A percentile compares a stretch with the other conserved stretches of the same genome.
Conservation (phyloP, 2,888 invertebrate species). For the Amphipyra berbera region DNA sequence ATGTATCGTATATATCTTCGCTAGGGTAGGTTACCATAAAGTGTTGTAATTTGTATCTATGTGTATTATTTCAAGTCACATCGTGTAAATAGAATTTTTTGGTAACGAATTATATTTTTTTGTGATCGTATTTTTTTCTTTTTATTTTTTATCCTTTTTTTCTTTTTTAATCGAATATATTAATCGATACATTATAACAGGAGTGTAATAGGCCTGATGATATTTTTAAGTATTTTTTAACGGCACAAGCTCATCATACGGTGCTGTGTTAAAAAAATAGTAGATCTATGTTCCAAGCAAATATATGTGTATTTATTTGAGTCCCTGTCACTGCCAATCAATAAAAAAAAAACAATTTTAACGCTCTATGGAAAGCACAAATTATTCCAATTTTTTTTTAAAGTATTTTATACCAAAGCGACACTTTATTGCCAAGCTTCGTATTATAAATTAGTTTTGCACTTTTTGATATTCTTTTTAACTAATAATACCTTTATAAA, state of each 20-base stretch:
- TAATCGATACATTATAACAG: slow-evolving; percentile 37
- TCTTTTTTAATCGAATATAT: slow-evolving; percentile 32
- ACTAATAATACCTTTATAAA: slow-evolving; percentile 33
- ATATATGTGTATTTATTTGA: slow-evolving; percentile 21
- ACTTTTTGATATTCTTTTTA: slow-evolving; percentile 40
- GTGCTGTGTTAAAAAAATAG: slow-evolving; percentile 50
- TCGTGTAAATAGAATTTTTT: slow-evolving; percentile 84
- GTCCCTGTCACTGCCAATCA: slow-evolving; percentile 36
- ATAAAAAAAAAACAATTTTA: slow-evolving; percentile 3
- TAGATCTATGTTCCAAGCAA: slow-evolving; percentile 40
- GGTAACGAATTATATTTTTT: slow-evolving; percentile 87
- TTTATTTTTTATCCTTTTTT: slow-evolving; percentile 58
- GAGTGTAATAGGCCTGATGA: slow-evolving; percentile 27
- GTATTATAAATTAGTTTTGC: slow-evolving; percentile 31
- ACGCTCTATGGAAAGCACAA: slow-evolving; percentile 8
- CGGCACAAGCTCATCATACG: slow-evolving; percentile 48
- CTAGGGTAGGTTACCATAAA: slow-evolving; percentile 65
- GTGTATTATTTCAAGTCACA: slow-evolving; percentile 62
- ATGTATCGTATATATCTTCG: slow-evolving; percentile 53
- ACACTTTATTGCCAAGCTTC: slow-evolving; percentile 18
- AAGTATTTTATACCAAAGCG: slow-evolving; percentile 1
- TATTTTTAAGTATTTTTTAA: slow-evolving; percentile 43
- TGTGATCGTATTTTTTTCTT: slow-evolving; percentile 78
- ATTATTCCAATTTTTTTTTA: slow-evolving; percentile 14
- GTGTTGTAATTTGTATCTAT: slow-evolving; percentile 57